Percentiles rank a stretch among this genome's conserved stretches.
Conservation (phyloP, 2,797 vertebrate species). For the Alauda arvensis region DNA sequence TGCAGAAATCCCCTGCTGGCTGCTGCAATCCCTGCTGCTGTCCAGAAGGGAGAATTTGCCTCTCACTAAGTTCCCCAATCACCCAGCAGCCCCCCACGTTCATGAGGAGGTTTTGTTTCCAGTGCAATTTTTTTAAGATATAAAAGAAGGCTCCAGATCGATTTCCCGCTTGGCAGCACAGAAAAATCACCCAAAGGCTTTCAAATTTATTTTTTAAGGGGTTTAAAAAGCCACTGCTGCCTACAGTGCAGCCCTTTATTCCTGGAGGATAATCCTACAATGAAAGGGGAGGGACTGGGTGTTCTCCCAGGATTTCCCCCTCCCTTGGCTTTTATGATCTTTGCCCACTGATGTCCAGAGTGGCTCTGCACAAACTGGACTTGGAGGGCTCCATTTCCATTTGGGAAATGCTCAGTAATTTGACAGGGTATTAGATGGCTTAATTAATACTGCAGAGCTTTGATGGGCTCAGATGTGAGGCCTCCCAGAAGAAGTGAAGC, state of each 20-base stretch:
- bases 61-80: not conserved
- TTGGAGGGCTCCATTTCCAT: not conserved
- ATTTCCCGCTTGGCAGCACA: slow-evolving; percentile 2
- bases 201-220: not conserved
- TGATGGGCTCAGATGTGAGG: not conserved
- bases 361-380: not conserved
- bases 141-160: not conserved
- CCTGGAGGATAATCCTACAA: slow-evolving; percentile 5
- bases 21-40: not conserved
- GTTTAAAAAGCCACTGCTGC: not conserved
- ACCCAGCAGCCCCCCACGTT: fast-evolving
- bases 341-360: not conserved
- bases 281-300: not conserved
- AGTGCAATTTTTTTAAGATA: not conserved
- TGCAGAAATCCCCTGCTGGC: not conserved
- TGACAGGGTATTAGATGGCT: not conserved
- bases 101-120: not conserved
- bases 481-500: not conserved
- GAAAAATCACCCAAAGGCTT: not conserved
- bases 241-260: not conserved
- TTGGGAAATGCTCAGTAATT: not conserved
- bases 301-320: not conserved
- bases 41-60: not conserved
- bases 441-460: slow-evolving; percentile 23
- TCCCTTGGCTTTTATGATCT: not conserved